Base-by-base conservation (phyloP, 2,888 invertebrate species). In the Heteromyza rotundicornis region DNA sequence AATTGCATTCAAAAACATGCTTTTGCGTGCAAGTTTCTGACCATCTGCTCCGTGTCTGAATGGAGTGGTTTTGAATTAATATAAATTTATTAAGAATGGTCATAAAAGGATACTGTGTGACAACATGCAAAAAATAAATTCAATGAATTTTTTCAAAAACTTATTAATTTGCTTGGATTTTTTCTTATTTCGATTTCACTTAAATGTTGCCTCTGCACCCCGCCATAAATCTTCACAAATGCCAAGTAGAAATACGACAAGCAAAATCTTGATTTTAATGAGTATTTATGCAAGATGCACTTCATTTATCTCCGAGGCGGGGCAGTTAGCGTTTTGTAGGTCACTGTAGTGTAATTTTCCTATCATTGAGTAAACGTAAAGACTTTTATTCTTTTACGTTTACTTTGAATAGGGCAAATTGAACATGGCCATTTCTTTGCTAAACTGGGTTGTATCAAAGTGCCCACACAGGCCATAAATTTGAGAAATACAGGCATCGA, bases 61-160 rank as follows among this genome's bases (percentile, higher is more conserved):
- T 47, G 17, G 2, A 2, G 47, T 20, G 7, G 47, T 47, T 17
- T 7, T 19, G 19, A 47, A 17, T 47, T 5, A 40, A 47, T 47
- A 19, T 19, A 47, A 47, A 47, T 47, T 40, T 40, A 40, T 40
- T n/a, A n/a, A 19, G 20, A 17, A 17, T 47, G 20, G 14, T 47
- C 47, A 20, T 47, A 47, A 47, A 47, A 47, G 47, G 47, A 47
- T 47, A 17, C 3, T 20, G 40, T 47, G 40, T 40, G 16, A 40
- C 40, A 40, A n/a, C 40, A 40, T 10, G 14, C 5, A 40, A 40
- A 40, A 40, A 14, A 40, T n/a, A 40, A n/a, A 40, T 40, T 40
- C 3, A 40, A 40, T n/a, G 16, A 10, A 40, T 40, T 40, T 40
- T 40, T 40, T 40, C 32, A 8, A n/a, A n/a, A n/a, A 14, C 14